Base-by-base conservation (phyloP, 2,113 vertebrate species). In the Rhea americana region DNA sequence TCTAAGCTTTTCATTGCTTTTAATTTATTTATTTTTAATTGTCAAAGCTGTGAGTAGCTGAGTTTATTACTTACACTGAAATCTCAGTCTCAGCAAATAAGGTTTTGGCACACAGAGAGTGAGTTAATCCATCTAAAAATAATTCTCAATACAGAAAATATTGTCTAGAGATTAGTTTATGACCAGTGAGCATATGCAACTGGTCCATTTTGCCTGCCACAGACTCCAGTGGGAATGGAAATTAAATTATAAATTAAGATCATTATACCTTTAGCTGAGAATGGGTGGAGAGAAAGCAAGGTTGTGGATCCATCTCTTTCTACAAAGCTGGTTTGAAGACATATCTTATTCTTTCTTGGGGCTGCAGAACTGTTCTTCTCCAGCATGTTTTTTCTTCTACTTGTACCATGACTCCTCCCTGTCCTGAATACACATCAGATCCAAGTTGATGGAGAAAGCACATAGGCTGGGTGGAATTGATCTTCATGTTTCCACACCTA, bases 71-170 rank as follows among this genome's bases (percentile, higher is more conserved):
- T 85, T 76, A 68, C 48, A 37, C 20, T 62, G 81, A 93, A 94
- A 87, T 82, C 45, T 39, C 22, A 56, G 11, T 47, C 37, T 67
- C 45, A 22, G 4, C 2, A 85, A 89, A 73, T 53, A 56, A 65
- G 32, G 5, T 73, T 58, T 90, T 89, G 81, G 89, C 59, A 80
- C 45, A 45, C 8, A 19, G 30, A 71, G 25, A 35, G 35, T 45
- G 5, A 82, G 15, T 73, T 75, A 82, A 87, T 79, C 41, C n/a
- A 59, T 47, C 85, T 87, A n/a, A 89, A 94, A 70, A 79, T 80
- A 66, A 82, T 73, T 85, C 63, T 89, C 11, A 73, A 24, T 24
- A 82, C 9, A 66, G 58, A 70, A 92, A 67, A 74, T 62, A 51
- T 18, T 71, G 30, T 41, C 67, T 89, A 47, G 78, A 66, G 53